Percentiles rank a stretch among this genome's conserved stretches.
phyloP scores from a whole-genome alignment of 2,113 vertebrate species.

The Upupa epops region DNA sequence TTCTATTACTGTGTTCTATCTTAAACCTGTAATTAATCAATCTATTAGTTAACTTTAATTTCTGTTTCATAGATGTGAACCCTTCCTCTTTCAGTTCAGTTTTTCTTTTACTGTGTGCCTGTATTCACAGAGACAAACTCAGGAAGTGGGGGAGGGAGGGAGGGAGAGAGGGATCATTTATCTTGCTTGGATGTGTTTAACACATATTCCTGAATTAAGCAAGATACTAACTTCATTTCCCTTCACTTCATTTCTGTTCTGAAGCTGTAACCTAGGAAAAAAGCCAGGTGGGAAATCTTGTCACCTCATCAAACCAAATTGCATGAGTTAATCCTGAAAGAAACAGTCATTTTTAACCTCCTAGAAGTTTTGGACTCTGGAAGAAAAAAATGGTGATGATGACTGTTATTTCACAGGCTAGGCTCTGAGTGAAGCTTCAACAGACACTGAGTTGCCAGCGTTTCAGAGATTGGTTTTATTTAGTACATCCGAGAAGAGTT shows the following conservation, averaged over 20 bases:
- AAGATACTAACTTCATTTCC: conserved; percentile 53
- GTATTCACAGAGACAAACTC: conserved; percentile 28
- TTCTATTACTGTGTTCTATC: neutral
- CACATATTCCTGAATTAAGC: conserved; percentile 61
- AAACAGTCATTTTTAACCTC: conserved; percentile 24
- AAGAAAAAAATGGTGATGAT: conserved; percentile 9
- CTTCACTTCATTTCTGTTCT: conserved; percentile 33
- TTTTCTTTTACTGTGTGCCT: conserved; percentile 20
- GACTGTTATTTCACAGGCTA: neutral
- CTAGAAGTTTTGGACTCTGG: conserved; percentile 48
- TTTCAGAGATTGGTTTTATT: conserved; percentile 56
- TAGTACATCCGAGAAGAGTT: conserved; percentile 73
- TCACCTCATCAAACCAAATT: conserved; percentile 23
- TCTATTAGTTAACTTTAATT: conserved; percentile 34
- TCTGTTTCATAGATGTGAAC: neutral
- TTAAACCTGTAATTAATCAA: conserved; percentile 29
- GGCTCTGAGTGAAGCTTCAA: conserved; percentile 9
- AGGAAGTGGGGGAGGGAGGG: neutral
- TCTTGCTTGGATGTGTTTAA: conserved; percentile 49
- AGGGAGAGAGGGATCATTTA: conserved; percentile 26
- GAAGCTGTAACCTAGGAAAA: conserved; percentile 17
- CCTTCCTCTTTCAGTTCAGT: neutral
- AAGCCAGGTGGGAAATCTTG: neutral
- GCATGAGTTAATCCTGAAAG: conserved; percentile 28
- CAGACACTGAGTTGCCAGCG: neutral